Evolutionary conservation across 2,888 invertebrate genomes (phyloP).

Genomic region (Agriopis aurantiaria): DNA sequence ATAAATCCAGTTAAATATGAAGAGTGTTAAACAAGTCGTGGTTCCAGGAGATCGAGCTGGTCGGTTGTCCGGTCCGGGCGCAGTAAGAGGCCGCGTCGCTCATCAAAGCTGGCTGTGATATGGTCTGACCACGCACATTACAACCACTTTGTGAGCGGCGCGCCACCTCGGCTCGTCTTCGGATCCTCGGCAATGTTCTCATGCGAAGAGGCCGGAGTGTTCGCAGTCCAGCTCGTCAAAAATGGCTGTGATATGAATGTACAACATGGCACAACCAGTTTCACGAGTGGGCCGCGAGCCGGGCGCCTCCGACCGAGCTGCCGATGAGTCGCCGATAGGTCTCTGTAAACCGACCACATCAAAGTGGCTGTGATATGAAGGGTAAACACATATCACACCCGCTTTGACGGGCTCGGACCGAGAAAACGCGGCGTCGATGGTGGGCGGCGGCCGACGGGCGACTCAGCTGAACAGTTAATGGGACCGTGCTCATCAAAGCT

Average conservation of each 20-base stretch:
- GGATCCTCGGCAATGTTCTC: background rate
- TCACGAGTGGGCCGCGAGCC: constrained; percentile 88
- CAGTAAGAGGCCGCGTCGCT: constrained; percentile 84
- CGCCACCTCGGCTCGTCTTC: constrained; percentile 43
- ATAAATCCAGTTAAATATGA: no score
- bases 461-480: constrained; percentile 60
- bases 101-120: constrained; percentile 99
- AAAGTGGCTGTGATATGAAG: constrained; percentile 99
- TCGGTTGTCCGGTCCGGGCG: background rate
- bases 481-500: constrained; percentile 97
- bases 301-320: constrained; percentile 12
- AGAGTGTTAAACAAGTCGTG: no score
- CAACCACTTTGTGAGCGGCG: constrained; percentile 96
- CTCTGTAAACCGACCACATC: constrained; percentile 92
- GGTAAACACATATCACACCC: constrained; percentile 92
- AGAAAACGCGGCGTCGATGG: constrained; percentile 57
- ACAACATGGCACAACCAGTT: constrained; percentile 92
- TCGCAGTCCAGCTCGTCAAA: constrained; percentile 95
- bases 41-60: background rate
- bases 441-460: background rate
- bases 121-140: constrained; percentile 90
- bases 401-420: constrained; percentile 93
- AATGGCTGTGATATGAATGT: constrained; percentile 96
- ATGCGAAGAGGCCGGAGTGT: background rate
- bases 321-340: constrained; percentile 33